Conservation (phyloP, 2,888 invertebrate genomes). For the Drosophila atripex region DNA sequence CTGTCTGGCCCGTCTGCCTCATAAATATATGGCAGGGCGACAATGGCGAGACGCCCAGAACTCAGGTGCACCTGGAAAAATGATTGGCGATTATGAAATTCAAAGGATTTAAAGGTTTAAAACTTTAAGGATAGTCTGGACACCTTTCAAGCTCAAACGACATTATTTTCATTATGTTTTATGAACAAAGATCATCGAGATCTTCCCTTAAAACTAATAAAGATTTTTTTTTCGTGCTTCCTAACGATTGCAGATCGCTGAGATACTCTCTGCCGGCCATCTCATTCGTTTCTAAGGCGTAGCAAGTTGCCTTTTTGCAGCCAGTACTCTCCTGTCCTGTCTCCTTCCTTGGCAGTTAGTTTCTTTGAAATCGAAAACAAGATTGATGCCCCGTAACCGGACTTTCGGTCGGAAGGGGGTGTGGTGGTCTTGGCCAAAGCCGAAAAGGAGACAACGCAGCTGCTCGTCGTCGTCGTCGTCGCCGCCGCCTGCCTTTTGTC, state of each 20-base stretch:
- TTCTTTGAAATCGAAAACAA: conserved; percentile 73
- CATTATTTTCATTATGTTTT: background rate
- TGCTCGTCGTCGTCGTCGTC: conserved; percentile 26
- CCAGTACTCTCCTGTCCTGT: background rate
- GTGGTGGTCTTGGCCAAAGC: conserved; percentile 16
- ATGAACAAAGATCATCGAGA: background rate
- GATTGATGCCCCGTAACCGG: conserved; percentile 60
- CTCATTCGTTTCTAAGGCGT: conserved; percentile 30
- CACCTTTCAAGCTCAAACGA: background rate
- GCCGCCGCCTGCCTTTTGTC: conserved; percentile 14
- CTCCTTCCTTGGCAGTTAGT: conserved; percentile 30
- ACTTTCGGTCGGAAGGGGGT: conserved; percentile 19
- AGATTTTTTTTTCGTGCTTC: background rate
- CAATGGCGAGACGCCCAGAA: conserved; percentile 67
- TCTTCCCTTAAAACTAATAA: background rate
- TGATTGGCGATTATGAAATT: background rate
- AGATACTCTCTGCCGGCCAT: conserved; percentile 21
- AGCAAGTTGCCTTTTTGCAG: conserved; percentile 57
- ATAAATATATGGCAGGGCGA: conserved; percentile 66
- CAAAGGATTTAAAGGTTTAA: background rate
- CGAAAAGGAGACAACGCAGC: conserved; percentile 58
- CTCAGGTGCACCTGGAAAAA: conserved; percentile 39
- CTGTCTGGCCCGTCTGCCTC: conserved; percentile 62
- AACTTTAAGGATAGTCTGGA: background rate
- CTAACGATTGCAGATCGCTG: conserved; percentile 22